A percentile compares a stretch with the other conserved stretches of the same genome.
Evolutionary conservation across 2,888 invertebrate genomes (phyloP).

Genomic region (Chymomyza amoena): DNA sequence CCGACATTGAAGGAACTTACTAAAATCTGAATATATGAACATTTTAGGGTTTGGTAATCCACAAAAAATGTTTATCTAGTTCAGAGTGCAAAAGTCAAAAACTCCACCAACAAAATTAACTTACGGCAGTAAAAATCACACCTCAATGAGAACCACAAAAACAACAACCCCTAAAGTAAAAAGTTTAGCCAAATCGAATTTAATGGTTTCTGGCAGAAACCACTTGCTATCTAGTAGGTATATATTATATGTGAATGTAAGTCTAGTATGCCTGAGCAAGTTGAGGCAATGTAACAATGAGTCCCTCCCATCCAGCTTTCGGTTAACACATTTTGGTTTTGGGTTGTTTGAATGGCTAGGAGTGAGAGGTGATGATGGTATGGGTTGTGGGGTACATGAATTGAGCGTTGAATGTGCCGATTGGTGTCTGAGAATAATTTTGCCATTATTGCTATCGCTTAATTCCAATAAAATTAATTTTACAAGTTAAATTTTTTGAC

Average conservation of each 20-base stretch:
- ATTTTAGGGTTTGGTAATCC: too few relatives aligned
- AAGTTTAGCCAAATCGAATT: slow-evolving; percentile 45
- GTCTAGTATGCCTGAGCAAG: neutral
- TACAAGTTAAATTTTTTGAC: slow-evolving; percentile 69
- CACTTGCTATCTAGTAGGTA: slow-evolving; percentile 20
- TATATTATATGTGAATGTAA: neutral
- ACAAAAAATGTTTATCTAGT: too few relatives aligned
- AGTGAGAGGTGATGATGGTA: too few relatives aligned
- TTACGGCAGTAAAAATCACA: neutral
- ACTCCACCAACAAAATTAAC: too few relatives aligned
- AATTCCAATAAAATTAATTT: slow-evolving; percentile 72
- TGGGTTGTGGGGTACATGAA: slow-evolving; percentile 10
- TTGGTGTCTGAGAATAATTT: slow-evolving; percentile 71
- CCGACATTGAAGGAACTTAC: too few relatives aligned
- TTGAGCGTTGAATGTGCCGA: slow-evolving; percentile 48
- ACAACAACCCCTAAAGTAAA: neutral
- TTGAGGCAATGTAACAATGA: slow-evolving; percentile 29
- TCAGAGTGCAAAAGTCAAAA: too few relatives aligned
- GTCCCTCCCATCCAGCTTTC: slow-evolving; percentile 9
- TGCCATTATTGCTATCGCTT: slow-evolving; percentile 72
- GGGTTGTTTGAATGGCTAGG: neutral
- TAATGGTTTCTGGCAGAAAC: slow-evolving; percentile 67
- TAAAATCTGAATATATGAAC: too few relatives aligned
- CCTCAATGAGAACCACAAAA: neutral
- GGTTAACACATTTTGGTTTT: slow-evolving; percentile 52